These are phyloP conservation scores for Hemiprocne comata DNA, from an alignment of 2,113 vertebrate genomes.

Conservation along the genomic window DNA sequence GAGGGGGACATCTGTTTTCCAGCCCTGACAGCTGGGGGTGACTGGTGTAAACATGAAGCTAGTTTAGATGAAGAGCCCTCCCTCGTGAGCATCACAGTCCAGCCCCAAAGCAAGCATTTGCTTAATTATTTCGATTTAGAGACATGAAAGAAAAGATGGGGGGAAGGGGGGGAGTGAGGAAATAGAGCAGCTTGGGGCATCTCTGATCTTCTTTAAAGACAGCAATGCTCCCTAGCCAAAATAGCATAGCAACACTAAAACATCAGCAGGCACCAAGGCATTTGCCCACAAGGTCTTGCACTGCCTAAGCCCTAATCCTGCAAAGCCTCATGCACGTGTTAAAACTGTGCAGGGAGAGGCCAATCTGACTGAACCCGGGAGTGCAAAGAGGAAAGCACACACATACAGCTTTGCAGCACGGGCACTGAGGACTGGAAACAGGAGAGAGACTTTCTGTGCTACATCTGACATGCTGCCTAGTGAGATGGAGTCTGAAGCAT, in stretches of 20 bases:
- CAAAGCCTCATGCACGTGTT: not conserved
- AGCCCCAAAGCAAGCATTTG: not conserved
- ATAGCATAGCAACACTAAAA: not conserved
- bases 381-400: not conserved
- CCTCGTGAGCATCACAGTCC: not conserved
- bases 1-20: not conserved
- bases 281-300: not conserved
- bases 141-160: not conserved
- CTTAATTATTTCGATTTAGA: constrained; percentile 1
- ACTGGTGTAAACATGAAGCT: not conserved
- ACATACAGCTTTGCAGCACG: not conserved
- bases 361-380: not conserved
- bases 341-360: not conserved
- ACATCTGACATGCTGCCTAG: not conserved
- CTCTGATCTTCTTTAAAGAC: constrained; percentile 5
- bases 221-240: not conserved
- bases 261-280: not conserved
- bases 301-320: not conserved
- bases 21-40: not conserved
- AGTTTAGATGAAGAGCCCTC: not conserved
- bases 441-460: not conserved
- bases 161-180: not conserved
- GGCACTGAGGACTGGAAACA: not conserved
- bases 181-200: not conserved
- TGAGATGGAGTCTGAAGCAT: not conserved